These are phyloP conservation scores for Drosophila rubida DNA, from an alignment of 2,888 invertebrate genomes.

Conservation along the genomic window DNA sequence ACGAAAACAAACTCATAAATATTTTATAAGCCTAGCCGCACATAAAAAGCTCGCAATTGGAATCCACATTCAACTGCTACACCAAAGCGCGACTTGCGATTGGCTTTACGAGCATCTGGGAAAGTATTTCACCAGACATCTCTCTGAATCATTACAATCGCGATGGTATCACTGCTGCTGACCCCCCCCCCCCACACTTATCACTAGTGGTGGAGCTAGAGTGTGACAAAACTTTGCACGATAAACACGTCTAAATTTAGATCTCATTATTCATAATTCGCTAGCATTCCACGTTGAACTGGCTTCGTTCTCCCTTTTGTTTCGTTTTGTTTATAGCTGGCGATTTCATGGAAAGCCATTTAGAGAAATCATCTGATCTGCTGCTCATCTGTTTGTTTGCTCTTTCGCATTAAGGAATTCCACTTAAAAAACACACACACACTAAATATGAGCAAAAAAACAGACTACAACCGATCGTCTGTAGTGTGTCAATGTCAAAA, in stretches of 20 bases:
- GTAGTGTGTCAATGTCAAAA: constrained; percentile 52
- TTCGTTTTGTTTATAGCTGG: constrained; percentile 14
- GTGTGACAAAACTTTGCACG: constrained; percentile 24
- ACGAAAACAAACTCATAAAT: too few relatives aligned
- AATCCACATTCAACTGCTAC: too few relatives aligned
- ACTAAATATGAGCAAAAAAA: constrained; percentile 8
- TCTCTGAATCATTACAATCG: constrained; percentile 8
- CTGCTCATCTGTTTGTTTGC: constrained; percentile 30
- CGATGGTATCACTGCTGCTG: neutral
- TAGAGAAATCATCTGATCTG: neutral
- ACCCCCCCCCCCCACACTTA: too few relatives aligned
- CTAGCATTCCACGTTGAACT: neutral
- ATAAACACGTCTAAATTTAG: constrained; percentile 34
- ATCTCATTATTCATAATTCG: constrained; percentile 23
- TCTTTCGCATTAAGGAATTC: constrained; percentile 12
- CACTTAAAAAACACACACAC: neutral
- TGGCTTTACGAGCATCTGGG: neutral
- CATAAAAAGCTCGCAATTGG: too few relatives aligned
- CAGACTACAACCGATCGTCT: too few relatives aligned
- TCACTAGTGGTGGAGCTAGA: too few relatives aligned
- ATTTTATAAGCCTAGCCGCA: constrained; percentile 49
- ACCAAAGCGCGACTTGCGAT: too few relatives aligned
- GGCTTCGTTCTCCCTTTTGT: neutral
- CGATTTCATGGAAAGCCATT: neutral
- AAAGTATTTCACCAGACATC: neutral